phyloP scores from a whole-genome alignment of 1,140 invertebrate species.

The Lepidurus apus region DNA sequence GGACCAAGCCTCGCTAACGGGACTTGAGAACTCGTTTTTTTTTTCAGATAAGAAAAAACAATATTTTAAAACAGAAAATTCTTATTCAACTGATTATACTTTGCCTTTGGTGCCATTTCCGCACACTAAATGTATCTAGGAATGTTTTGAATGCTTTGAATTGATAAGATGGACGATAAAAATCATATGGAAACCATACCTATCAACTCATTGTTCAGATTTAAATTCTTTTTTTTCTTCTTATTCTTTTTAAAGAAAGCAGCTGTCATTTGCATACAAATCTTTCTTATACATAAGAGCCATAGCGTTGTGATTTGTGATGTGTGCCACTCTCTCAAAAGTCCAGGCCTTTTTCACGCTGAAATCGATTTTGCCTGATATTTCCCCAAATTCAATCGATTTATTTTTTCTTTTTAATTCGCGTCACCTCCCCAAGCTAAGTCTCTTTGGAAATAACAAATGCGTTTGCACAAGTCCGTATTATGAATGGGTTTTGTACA shows the following conservation, averaged over 20 bases:
- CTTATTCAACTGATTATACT: neutral
- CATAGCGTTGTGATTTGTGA: slow-evolving; percentile 15
- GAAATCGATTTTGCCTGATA: neutral
- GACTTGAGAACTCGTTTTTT: neutral
- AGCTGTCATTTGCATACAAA: neutral
- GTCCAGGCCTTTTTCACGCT: neutral
- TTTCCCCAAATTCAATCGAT: neutral
- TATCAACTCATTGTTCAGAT: too few species aligned
- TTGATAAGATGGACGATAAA: too few species aligned
- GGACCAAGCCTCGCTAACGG: neutral
- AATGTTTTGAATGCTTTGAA: neutral
- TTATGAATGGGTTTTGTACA: neutral
- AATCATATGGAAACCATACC: too few species aligned
- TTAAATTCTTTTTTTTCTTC: too few species aligned
- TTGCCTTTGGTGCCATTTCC: neutral
- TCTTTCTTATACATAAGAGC: neutral
- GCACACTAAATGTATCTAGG: neutral
- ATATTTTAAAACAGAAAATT: neutral
- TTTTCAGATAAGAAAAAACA: neutral
- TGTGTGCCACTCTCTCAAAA: neutral
- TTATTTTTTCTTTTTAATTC: neutral
- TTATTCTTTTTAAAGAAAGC: too few species aligned
- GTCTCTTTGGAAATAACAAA: neutral
- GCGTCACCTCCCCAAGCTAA: neutral
- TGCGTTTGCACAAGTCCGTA: neutral